phyloP scores from a whole-genome alignment of 2,888 invertebrate species.

The Pristionchus maxplancki region DNA sequence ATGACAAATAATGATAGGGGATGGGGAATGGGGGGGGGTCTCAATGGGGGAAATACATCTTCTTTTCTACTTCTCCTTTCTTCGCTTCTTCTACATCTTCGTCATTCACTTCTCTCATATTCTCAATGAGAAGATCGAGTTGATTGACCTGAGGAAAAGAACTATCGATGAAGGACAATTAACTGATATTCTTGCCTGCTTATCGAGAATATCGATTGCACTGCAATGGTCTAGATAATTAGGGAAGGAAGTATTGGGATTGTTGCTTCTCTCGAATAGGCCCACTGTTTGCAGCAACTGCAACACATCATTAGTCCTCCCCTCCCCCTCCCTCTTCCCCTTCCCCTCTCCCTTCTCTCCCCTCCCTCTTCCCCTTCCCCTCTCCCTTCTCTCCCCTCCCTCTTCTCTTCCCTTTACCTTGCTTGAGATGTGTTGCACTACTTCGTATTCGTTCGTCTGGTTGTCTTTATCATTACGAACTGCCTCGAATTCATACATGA shows the following conservation, averaged over 20 bases:
- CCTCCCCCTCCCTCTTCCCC: background rate
- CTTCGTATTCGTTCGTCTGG: conserved; percentile 70
- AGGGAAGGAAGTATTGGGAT: conserved; percentile 22
- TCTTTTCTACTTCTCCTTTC: background rate
- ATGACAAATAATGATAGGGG: background rate
- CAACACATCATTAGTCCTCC: background rate
- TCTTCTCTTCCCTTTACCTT: conserved; percentile 56
- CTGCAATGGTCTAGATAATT: conserved; percentile 43
- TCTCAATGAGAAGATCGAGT: conserved; percentile 26
- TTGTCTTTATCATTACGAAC: conserved; percentile 64
- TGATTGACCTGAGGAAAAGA: conserved; percentile 14
- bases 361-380: conserved; percentile 57
- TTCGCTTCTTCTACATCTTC: conserved; percentile 27
- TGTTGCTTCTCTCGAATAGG: conserved; percentile 39
- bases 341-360: conserved; percentile 56
- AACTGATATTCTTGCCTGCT: background rate
- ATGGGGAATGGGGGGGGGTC: background rate
- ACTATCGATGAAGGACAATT: background rate
- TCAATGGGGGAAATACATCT: conserved; percentile 44
- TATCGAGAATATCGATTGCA: conserved; percentile 16
- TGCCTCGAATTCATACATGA: conserved; percentile 68
- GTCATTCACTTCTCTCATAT: conserved; percentile 45
- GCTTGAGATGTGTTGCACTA: conserved; percentile 64
- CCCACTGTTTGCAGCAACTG: conserved; percentile 40
- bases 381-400: background rate